Evolutionary conservation across 2,797 vertebrate species (phyloP).

Genomic region (Rhinatrema bivittatum): DNA sequence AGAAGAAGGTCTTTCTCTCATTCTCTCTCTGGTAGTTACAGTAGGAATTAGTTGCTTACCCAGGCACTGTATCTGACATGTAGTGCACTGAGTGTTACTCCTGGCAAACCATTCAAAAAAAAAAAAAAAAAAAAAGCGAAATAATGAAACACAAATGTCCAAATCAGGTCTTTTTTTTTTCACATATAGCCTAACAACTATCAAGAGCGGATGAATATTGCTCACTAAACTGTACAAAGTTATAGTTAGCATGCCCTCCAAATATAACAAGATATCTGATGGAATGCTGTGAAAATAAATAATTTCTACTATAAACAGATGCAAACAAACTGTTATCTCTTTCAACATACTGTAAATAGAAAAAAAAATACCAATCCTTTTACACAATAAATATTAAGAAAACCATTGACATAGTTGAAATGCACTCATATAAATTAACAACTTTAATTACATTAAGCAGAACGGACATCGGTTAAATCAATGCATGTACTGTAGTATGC

Average conservation of each 20-base stretch:
- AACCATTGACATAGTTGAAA: constrained; percentile 77
- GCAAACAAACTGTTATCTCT: constrained; percentile 75
- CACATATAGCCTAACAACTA: constrained; percentile 62
- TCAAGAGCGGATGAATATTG: constrained; percentile 67
- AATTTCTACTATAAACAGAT: constrained; percentile 78
- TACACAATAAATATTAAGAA: constrained; percentile 81
- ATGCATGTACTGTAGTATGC: constrained; percentile 64
- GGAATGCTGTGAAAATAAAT: constrained; percentile 76
- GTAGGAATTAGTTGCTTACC: constrained; percentile 36
- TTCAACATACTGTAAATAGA: constrained; percentile 75
- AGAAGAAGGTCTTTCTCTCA: neutral
- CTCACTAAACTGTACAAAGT: constrained; percentile 70
- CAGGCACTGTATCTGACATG: constrained; percentile 36
- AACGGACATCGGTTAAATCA: constrained; percentile 73
- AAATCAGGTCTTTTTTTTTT: constrained; percentile 58
- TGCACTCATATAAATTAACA: constrained; percentile 80
- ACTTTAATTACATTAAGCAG: constrained; percentile 74
- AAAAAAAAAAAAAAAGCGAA: constrained; percentile 51
- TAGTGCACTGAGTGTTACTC: constrained; percentile 37
- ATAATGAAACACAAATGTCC: constrained; percentile 45
- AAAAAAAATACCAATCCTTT: constrained; percentile 74
- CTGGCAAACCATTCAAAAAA: constrained; percentile 43
- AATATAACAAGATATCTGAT: constrained; percentile 68
- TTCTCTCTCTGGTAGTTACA: constrained; percentile 29
- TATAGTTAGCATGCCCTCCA: constrained; percentile 72